Conservation (phyloP, 2,113 vertebrate genomes). For the Canis aureus region DNA sequence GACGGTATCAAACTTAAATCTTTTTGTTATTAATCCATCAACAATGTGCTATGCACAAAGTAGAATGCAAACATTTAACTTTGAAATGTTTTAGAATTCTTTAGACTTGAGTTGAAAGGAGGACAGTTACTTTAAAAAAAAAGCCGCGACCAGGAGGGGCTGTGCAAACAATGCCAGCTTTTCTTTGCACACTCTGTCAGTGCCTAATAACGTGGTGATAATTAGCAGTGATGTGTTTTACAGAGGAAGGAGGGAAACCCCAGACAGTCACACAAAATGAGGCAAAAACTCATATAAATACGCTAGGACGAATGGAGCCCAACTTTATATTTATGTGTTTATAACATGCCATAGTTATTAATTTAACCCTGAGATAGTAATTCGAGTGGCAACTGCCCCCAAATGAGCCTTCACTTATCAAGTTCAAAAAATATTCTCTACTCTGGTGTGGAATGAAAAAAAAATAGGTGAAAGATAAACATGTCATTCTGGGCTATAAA, state of each 20-base stretch:
- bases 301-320: background rate
- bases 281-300: background rate
- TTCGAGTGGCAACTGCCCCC: background rate
- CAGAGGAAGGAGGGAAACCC: background rate
- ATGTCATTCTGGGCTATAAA: background rate
- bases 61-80: background rate
- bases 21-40: background rate
- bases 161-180: background rate
- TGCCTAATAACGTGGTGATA: background rate
- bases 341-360: background rate
- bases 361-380: background rate
- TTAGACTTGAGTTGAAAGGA: background rate
- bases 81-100: background rate
- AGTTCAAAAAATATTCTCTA: background rate
- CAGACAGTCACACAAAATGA: background rate
- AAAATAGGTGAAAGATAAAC: background rate
- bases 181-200: background rate
- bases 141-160: fast-evolving
- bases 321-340: background rate
- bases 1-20: background rate
- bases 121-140: background rate
- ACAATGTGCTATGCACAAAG: background rate
- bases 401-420: background rate
- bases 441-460: background rate
- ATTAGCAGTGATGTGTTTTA: background rate